phyloP scores from a whole-genome alignment of 2,888 invertebrate species.

The Meganola albula region DNA sequence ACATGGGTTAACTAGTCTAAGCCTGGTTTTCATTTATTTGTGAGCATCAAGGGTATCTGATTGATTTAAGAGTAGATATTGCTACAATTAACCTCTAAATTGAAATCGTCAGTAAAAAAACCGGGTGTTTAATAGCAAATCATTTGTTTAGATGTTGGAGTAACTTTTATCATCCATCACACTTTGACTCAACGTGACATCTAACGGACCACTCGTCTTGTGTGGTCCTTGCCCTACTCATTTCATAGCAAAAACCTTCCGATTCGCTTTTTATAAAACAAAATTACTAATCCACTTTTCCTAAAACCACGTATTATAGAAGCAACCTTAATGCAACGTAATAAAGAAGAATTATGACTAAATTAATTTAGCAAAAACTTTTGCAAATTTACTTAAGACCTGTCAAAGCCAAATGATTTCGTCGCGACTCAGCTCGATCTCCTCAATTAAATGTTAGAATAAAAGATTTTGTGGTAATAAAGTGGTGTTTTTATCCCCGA shows the following conservation, averaged over 20 bases:
- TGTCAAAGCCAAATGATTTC: slow-evolving; percentile 67
- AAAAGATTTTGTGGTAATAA: slow-evolving; percentile 46
- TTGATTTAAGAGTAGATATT: too few species aligned
- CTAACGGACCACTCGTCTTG: slow-evolving; percentile 40
- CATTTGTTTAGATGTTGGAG: slow-evolving; percentile 6
- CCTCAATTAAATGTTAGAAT: slow-evolving; percentile 57
- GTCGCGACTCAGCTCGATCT: slow-evolving; percentile 60
- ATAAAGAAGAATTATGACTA: slow-evolving; percentile 18
- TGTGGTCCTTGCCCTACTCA: slow-evolving; percentile 53
- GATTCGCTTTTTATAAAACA: slow-evolving; percentile 53
- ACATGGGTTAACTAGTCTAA: too few species aligned
- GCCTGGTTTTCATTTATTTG: too few species aligned
- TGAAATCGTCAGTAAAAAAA: too few species aligned
- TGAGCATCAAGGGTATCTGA: too few species aligned
- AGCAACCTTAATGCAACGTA: slow-evolving; percentile 31
- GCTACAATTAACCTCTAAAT: too few species aligned
- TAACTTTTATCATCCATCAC: slow-evolving; percentile 16
- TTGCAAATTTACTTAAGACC: slow-evolving; percentile 52
- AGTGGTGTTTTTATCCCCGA: slow-evolving; percentile 38
- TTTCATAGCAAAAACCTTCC: slow-evolving; percentile 50
- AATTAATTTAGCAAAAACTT: slow-evolving; percentile 19
- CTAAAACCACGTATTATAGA: slow-evolving; percentile 18
- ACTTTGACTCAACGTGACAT: slow-evolving; percentile 29
- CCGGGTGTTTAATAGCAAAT: too few species aligned
- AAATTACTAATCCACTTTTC: slow-evolving; percentile 33